A percentile compares a stretch with the other conserved stretches of the same genome.
These are phyloP conservation scores for Columba guinea DNA, from an alignment of 2,797 vertebrate species.

Conservation along the genomic window DNA sequence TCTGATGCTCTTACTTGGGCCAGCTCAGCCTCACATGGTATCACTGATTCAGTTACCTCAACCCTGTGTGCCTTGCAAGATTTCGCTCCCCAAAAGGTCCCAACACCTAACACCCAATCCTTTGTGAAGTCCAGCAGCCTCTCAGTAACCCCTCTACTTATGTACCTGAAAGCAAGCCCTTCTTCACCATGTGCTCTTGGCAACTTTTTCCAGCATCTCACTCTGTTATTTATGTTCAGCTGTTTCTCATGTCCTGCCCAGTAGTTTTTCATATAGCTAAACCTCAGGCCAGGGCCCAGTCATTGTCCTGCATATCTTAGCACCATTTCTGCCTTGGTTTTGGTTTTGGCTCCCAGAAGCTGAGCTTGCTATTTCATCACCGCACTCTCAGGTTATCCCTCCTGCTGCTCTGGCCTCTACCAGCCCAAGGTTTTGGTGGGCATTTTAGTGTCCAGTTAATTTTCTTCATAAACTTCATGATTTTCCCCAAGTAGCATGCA, in stretches of 20 bases:
- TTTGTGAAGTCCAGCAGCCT: background rate
- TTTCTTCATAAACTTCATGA: background rate
- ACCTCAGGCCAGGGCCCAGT: background rate
- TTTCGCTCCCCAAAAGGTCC: background rate
- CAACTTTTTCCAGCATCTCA: background rate
- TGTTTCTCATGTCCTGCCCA: fast-evolving
- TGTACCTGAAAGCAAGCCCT: background rate
- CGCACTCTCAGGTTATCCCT: fast-evolving
- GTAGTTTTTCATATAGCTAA: background rate
- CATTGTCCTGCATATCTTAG: background rate
- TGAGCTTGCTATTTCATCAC: background rate
- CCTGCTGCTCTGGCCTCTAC: background rate
- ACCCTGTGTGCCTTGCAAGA: background rate
- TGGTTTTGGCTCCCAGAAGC: background rate
- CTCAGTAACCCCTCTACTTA: background rate
- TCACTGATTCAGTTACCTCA: background rate
- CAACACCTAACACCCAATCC: fast-evolving
- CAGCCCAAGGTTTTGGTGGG: background rate
- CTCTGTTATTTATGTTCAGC: background rate
- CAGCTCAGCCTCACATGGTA: background rate
- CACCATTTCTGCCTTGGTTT: background rate
- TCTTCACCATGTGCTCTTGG: fast-evolving
- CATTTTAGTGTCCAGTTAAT: background rate
- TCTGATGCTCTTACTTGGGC: background rate
- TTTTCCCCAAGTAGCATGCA: background rate